phyloP scores from a whole-genome alignment of 2,797 vertebrate species.

The Acanthurus tractus region DNA sequence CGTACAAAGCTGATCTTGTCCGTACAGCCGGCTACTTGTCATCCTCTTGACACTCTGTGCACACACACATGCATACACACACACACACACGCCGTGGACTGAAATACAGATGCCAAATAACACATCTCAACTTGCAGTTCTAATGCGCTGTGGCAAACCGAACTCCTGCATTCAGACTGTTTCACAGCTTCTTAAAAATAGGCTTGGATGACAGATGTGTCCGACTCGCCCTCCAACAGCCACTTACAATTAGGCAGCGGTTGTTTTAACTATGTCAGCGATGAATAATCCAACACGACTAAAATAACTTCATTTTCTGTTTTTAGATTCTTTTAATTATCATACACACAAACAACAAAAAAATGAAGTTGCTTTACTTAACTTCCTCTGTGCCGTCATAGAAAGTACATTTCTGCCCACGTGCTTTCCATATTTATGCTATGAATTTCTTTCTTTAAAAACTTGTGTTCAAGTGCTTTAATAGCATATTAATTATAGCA shows the following conservation, averaged over 20 bases:
- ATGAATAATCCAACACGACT: conserved; percentile 27
- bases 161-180: conserved; percentile 7
- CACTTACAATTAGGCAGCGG: conserved; percentile 39
- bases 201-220: conserved; percentile 26
- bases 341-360: not conserved
- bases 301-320: conserved; percentile 28
- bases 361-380: conserved; percentile 1
- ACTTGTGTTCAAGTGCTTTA: not conserved
- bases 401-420: not conserved
- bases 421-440: not conserved
- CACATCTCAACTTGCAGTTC: conserved; percentile 9
- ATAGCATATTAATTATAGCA: not conserved
- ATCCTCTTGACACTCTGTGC: conserved; percentile 65
- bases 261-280: conserved; percentile 31
- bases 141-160: not conserved
- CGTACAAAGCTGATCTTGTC: conserved; percentile 76
- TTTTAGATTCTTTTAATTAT: conserved; percentile 8
- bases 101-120: conserved; percentile 41
- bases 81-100: conserved; percentile 44
- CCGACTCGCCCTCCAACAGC: conserved; percentile 20
- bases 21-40: conserved; percentile 60
- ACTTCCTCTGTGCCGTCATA: not conserved
- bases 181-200: conserved; percentile 41
- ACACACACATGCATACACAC: conserved; percentile 54
- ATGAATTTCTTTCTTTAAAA: not conserved